A percentile compares a stretch with the other conserved stretches of the same genome.
phyloP scores from a whole-genome alignment of 2,113 vertebrate genomes.

The Pica pica region DNA sequence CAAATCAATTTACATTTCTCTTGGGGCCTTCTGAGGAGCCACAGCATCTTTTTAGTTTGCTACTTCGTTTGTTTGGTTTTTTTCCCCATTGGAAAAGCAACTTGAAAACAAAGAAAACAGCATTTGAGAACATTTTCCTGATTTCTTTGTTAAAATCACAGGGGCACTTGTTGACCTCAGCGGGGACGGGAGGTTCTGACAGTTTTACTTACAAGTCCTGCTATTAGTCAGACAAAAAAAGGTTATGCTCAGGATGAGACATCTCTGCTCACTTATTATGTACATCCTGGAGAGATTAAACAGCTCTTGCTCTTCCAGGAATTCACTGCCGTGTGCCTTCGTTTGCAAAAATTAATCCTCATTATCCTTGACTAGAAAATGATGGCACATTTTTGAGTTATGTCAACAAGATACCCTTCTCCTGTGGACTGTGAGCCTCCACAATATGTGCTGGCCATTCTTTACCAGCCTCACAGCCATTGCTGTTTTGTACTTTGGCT shows the following conservation, averaged over 20 bases:
- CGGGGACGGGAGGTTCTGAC: background rate
- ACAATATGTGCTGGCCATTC: background rate
- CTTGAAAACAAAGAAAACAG: background rate
- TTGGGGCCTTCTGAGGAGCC: background rate
- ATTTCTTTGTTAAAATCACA: background rate
- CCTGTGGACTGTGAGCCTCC: background rate
- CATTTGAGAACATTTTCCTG: background rate
- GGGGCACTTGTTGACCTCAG: background rate
- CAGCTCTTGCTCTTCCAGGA: background rate
- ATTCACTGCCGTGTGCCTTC: background rate
- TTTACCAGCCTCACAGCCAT: background rate
- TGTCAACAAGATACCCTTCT: background rate
- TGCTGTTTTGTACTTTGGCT: background rate
- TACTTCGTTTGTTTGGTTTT: rapidly evolving
- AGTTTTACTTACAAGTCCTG: background rate
- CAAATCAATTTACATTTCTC: background rate
- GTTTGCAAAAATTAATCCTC: background rate
- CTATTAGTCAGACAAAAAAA: constrained; percentile 5
- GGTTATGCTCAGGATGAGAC: background rate
- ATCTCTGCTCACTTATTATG: background rate
- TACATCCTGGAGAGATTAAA: background rate
- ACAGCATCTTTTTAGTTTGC: background rate
- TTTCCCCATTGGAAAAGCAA: background rate
- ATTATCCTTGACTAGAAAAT: background rate
- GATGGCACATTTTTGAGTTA: background rate